A percentile compares a stretch with the other conserved stretches of the same genome.
Conservation (phyloP, 2,888 invertebrate species). For the Cylloceria caligata region DNA sequence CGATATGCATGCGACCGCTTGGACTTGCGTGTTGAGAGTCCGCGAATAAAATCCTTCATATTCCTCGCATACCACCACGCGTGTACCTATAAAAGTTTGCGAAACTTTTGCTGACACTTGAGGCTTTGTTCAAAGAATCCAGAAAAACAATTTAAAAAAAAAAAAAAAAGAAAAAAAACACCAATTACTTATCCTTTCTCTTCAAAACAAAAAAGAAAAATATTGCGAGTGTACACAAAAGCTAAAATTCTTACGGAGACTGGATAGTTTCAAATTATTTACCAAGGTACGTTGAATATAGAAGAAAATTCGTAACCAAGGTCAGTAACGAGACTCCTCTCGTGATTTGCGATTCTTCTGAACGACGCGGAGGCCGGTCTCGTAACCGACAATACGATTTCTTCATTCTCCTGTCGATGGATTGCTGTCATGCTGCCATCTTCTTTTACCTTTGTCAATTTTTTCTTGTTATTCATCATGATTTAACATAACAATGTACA, state of each 20-base stretch:
- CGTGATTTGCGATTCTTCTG: background rate
- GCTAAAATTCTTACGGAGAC: too few species aligned
- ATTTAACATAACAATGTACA: background rate
- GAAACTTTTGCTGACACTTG: conserved; percentile 19
- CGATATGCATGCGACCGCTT: background rate
- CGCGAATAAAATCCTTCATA: background rate
- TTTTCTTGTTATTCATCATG: background rate
- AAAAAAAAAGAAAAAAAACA: background rate
- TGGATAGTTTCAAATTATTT: background rate
- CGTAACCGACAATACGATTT: background rate
- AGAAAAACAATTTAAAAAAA: background rate
- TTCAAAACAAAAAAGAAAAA: background rate
- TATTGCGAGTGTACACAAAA: background rate
- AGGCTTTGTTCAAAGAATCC: background rate
- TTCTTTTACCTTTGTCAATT: background rate
- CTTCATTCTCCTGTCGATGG: background rate
- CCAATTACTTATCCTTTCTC: background rate
- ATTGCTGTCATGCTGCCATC: background rate
- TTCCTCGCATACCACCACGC: background rate
- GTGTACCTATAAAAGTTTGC: background rate
- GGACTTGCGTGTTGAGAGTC: conserved; percentile 12
- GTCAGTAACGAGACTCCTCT: conserved; percentile 22
- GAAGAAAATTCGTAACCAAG: conserved; percentile 11
- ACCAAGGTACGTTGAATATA: too few species aligned
- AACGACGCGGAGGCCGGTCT: background rate